These are phyloP conservation scores for Kryptopterus vitreolus DNA, from an alignment of 2,797 vertebrate species.

Conservation along the genomic window DNA sequence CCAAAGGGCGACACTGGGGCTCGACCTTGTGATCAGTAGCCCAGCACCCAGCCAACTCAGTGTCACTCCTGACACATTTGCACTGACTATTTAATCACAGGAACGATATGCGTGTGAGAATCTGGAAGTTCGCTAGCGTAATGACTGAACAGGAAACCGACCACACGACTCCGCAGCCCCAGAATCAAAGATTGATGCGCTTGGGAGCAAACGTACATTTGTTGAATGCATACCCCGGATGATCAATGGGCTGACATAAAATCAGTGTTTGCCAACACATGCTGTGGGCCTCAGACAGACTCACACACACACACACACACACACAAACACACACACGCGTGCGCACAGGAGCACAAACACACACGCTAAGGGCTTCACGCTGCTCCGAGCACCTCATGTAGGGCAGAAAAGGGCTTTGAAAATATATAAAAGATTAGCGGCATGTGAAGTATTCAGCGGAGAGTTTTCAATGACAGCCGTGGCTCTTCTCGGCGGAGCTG, in stretches of 20 bases:
- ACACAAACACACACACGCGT: neutral
- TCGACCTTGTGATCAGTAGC: too few species aligned
- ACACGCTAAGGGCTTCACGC: slow-evolving; percentile 21
- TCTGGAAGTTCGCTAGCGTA: slow-evolving; percentile 53
- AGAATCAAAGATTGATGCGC: slow-evolving; percentile 61
- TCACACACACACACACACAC: slow-evolving; percentile 16
- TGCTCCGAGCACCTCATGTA: slow-evolving; percentile 34
- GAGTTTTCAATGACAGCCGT: slow-evolving; percentile 34
- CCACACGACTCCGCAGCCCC: slow-evolving; percentile 45
- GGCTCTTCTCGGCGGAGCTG: slow-evolving; percentile 32
- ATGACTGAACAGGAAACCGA: slow-evolving; percentile 66
- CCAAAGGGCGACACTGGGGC: too few species aligned
- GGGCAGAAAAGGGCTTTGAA: slow-evolving; percentile 45
- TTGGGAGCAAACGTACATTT: slow-evolving; percentile 58
- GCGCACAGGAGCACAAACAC: slow-evolving; percentile 11
- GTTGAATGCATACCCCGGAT: slow-evolving; percentile 53
- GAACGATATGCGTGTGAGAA: slow-evolving; percentile 20
- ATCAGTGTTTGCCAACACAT: slow-evolving; percentile 47
- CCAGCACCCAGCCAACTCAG: neutral
- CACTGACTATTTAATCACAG: neutral
- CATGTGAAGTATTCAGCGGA: slow-evolving; percentile 51
- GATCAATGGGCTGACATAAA: slow-evolving; percentile 52
- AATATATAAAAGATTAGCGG: slow-evolving; percentile 48
- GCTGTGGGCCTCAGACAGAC: slow-evolving; percentile 4
- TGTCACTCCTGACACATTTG: neutral